Base-by-base conservation (phyloP, 2,797 vertebrate species). In the Saxicola maurus region DNA sequence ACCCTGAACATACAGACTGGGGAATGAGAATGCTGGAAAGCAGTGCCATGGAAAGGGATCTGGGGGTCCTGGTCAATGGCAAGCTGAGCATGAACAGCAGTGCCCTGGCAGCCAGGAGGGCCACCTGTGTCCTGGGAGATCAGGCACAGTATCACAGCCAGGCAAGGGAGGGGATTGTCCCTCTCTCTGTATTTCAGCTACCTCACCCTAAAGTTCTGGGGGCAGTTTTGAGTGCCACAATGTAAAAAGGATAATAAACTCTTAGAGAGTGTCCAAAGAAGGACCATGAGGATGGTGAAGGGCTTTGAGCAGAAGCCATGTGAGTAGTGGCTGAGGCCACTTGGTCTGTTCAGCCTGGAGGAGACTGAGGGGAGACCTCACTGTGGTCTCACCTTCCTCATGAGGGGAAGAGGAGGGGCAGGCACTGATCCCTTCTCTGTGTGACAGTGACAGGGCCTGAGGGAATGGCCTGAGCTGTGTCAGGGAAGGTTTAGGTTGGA, bases 81-180 rank as follows among this genome's bases (percentile, higher is more conserved):
- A 68, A 43, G 14, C 11, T 62, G 62, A 18, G 31, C 5, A 1
- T 8, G 43, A 56, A 3, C 55, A 68, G 42, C 48, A 68, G 49
- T 37, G 55, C 55, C n/a, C 35, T 38, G 42, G 16, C 35, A 62
- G 28, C 28, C 42, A 49, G 37, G 19, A 68, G 6, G 6, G n/a
- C 0, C n/a, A 67, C 0, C 7, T 0, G 0, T 35, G 40, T 53
- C 13, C 35, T 31, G 27, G 15, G 6, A 35, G 0, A 43, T 10
- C 30, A 40, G 68, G n/a, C 13, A 4, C 13, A 67, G 48, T 18
- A 74, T 38, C 0, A 0, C 48, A 49, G 48, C 4, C 0, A 0
- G n/a, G 31, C 6, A 6, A 49, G 55, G 28, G 55, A 67, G 23
- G 21, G 15, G 9, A 61, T 18, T 61, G 31, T 49, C 49, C 73